Conservation (phyloP, 2,797 vertebrate genomes). For the Thalassophryne amazonica region DNA sequence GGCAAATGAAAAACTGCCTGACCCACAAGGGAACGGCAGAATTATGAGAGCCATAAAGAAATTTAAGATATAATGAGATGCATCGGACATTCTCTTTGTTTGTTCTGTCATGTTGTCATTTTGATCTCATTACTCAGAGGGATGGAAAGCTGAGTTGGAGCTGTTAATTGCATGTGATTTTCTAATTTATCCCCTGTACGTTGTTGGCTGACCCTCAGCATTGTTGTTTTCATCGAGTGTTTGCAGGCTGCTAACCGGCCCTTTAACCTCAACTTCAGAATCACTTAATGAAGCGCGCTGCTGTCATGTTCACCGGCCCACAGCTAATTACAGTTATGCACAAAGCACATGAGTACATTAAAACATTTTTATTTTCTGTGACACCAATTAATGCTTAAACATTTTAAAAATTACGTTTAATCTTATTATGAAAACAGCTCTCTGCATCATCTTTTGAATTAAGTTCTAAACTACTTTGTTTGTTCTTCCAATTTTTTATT, state of each 20-base stretch:
- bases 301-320: slow-evolving; percentile 10
- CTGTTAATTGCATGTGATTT: slow-evolving; percentile 58
- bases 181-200: slow-evolving; percentile 35
- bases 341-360: too few species aligned
- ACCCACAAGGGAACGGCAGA: not conserved
- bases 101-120: slow-evolving; percentile 4
- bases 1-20: not conserved
- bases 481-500: too few species aligned
- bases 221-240: slow-evolving; percentile 5
- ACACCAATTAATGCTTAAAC: too few species aligned
- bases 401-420: too few species aligned
- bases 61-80: not conserved
- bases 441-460: too few species aligned
- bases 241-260: slow-evolving; percentile 6
- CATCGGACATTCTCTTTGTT: not conserved
- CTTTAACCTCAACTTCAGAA: slow-evolving; percentile 5
- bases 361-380: too few species aligned
- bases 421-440: too few species aligned
- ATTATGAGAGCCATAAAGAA: not conserved
- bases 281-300: slow-evolving; percentile 24
- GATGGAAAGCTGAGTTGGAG: slow-evolving; percentile 10
- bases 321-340: slow-evolving; percentile 12
- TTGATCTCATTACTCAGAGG: slow-evolving; percentile 14
- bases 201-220: slow-evolving; percentile 15
- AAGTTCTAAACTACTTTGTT: too few species aligned